A percentile compares a stretch with the other conserved stretches of the same genome.
Evolutionary conservation across 2,797 vertebrate genomes (phyloP).

Genomic region (Squalus acanthias): DNA sequence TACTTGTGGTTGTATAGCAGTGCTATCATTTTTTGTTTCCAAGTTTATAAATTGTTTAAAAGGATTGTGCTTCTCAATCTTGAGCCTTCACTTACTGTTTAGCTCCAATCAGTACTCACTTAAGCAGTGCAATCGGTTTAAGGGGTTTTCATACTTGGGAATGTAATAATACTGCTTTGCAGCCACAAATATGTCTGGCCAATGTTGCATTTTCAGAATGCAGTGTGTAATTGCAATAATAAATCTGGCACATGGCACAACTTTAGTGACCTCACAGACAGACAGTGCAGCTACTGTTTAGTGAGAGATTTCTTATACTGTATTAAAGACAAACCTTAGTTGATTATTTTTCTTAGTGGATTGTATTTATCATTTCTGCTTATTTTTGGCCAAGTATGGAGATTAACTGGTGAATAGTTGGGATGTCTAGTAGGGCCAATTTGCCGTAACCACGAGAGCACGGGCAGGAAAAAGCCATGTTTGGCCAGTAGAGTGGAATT

Average conservation of each 20-base stretch:
- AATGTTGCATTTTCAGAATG: not conserved
- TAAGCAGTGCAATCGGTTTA: slow-evolving; percentile 19
- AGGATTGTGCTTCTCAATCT: not conserved
- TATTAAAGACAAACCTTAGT: not conserved
- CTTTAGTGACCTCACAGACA: not conserved
- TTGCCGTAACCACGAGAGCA: not conserved
- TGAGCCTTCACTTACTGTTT: not conserved
- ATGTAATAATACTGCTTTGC: not conserved
- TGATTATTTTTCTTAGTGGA: not conserved
- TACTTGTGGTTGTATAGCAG: slow-evolving; percentile 5
- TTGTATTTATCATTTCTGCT: not conserved
- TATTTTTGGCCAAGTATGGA: not conserved
- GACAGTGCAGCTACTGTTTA: slow-evolving; percentile 1
- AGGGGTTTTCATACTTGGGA: slow-evolving; percentile 3
- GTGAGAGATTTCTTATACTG: not conserved
- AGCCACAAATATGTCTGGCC: not conserved
- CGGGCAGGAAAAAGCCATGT: not conserved
- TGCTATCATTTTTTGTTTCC: not conserved
- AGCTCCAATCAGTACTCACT: not conserved
- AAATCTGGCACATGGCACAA: slow-evolving; percentile 4
- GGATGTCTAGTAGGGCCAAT: not conserved
- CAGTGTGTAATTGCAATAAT: not conserved
- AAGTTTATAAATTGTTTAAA: slow-evolving; percentile 28
- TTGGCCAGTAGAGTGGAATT: not conserved
- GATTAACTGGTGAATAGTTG: not conserved